Evolutionary conservation across 2,113 vertebrate genomes (phyloP).

Genomic region (Telmatochromis bifrenatus): DNA sequence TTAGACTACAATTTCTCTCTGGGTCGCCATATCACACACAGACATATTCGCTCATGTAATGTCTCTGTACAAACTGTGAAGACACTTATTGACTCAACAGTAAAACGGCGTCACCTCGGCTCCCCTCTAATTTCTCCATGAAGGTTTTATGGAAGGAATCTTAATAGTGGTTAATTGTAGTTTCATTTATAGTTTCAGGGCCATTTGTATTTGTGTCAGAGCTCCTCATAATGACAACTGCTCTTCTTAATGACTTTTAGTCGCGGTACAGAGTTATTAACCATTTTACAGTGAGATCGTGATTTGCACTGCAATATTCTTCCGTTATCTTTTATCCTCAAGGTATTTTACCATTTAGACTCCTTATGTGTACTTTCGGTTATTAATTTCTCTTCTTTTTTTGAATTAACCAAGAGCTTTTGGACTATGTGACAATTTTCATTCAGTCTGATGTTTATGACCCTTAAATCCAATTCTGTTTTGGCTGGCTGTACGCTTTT

Average conservation of each 20-base stretch:
- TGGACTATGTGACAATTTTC: background rate
- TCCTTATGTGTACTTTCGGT: background rate
- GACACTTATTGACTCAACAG: slow-evolving; percentile 30
- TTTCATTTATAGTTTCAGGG: slow-evolving; percentile 6
- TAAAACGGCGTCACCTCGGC: slow-evolving; percentile 31
- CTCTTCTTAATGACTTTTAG: slow-evolving; percentile 12
- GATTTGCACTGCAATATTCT: background rate
- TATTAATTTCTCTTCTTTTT: background rate
- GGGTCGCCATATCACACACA: background rate
- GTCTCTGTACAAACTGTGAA: background rate
- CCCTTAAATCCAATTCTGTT: background rate
- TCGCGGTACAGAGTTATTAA: slow-evolving; percentile 3
- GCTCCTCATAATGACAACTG: background rate
- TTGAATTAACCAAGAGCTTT: background rate
- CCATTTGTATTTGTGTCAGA: background rate
- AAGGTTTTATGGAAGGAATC: slow-evolving; percentile 28
- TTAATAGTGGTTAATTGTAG: slow-evolving; percentile 27
- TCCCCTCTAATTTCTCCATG: background rate
- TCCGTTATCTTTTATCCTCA: background rate
- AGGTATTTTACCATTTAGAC: background rate
- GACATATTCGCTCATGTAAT: background rate
- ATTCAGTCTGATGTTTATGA: background rate
- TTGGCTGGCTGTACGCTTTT: background rate
- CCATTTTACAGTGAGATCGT: background rate
- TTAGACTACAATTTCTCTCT: slow-evolving; percentile 1